Evolutionary conservation across 92 coral and sea anemone species (phyloP).

Genomic region (Hydrozoanthus gracilis): DNA sequence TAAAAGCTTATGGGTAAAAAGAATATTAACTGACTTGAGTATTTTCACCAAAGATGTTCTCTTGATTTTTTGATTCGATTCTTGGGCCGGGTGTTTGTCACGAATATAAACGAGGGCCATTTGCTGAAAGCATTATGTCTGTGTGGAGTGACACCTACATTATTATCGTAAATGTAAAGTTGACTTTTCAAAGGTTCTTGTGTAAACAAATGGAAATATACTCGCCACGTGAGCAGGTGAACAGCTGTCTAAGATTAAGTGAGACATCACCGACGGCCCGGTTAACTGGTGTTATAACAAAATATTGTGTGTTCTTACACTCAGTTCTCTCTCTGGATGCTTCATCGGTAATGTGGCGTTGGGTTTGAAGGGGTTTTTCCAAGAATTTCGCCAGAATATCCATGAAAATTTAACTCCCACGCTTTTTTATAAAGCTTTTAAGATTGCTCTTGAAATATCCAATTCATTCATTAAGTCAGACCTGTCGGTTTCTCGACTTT

Average conservation of each 20-base stretch:
- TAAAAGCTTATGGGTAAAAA: no score
- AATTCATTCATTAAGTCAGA: neutral
- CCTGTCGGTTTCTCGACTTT: neutral
- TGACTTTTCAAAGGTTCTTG: conserved; percentile 27
- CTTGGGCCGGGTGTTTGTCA: no score
- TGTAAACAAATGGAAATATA: neutral
- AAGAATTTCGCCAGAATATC: neutral
- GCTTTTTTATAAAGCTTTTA: neutral
- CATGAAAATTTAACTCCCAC: neutral
- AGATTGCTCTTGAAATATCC: neutral
- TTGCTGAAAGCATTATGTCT: neutral
- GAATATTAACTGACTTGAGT: no score
- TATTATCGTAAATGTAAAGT: conserved; percentile 12
- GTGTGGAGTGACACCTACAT: conserved; percentile 4
- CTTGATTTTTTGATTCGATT: no score
- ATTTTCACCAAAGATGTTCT: no score
- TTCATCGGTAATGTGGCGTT: neutral
- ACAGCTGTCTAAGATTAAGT: conserved; percentile 10
- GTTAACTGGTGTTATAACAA: neutral
- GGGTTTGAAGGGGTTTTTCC: neutral
- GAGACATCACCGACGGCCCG: neutral
- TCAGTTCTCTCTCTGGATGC: neutral
- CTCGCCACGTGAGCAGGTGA: neutral
- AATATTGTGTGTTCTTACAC: neutral
- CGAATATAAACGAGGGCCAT: no score